Percentiles rank a stretch among this genome's conserved stretches.
These are phyloP conservation scores for Tolmerus cingulatus DNA, from an alignment of 2,888 invertebrate species.

Conservation along the genomic window DNA sequence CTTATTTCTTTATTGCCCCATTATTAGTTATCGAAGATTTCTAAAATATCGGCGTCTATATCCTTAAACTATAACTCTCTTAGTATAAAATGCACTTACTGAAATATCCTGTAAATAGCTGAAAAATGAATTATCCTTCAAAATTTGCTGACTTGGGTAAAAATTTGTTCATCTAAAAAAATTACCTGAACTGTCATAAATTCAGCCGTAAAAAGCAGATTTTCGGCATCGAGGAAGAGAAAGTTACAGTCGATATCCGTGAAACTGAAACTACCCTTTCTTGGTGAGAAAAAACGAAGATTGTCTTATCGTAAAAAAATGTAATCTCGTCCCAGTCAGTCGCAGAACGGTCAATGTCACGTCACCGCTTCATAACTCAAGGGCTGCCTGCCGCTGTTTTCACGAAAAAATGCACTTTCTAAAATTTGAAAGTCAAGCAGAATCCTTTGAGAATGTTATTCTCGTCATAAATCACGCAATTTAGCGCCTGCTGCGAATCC, in stretches of 20 bases:
- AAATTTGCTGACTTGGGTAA: not conserved
- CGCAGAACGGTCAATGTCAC: slow-evolving; percentile 13
- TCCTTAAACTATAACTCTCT: not conserved
- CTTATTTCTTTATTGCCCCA: no score
- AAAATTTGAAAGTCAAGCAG: slow-evolving; percentile 3
- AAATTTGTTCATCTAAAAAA: not conserved
- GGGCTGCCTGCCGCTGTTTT: not conserved
- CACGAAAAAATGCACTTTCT: not conserved
- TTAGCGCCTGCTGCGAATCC: slow-evolving; percentile 1
- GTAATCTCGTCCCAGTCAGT: not conserved
- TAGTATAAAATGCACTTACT: not conserved
- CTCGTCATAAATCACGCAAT: slow-evolving; percentile 11
- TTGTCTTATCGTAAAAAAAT: not conserved
- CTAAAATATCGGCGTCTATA: not conserved
- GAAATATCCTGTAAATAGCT: not conserved
- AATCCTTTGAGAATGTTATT: not conserved
- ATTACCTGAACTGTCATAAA: slow-evolving; percentile 23
- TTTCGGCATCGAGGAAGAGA: slow-evolving; percentile 13
- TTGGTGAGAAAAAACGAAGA: not conserved
- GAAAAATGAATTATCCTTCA: not conserved
- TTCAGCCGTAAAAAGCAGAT: slow-evolving; percentile 9
- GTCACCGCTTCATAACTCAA: slow-evolving; percentile 6
- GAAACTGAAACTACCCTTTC: slow-evolving; percentile 16
- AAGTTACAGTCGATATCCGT: not conserved
- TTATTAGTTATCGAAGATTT: no score